A percentile compares a stretch with the other conserved stretches of the same genome.
Evolutionary conservation across 2,797 vertebrate species (phyloP).

Genomic region (Delichon dasypus): DNA sequence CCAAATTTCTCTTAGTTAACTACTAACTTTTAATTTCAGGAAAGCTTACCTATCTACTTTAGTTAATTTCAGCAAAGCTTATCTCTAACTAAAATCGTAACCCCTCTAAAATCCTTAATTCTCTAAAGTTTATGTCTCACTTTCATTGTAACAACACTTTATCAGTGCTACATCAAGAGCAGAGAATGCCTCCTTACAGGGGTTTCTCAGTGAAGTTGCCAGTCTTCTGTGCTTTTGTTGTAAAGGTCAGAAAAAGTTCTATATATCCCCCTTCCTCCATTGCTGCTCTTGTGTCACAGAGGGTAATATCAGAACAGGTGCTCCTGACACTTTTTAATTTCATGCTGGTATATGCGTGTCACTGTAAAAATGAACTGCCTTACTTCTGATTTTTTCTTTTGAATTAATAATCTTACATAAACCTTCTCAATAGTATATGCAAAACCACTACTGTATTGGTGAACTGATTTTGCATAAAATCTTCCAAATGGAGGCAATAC

Average conservation of each 20-base stretch:
- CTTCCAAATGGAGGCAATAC: not conserved
- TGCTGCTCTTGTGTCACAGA: not conserved
- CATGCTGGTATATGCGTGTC: not conserved
- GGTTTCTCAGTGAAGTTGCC: not conserved
- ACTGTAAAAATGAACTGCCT: not conserved
- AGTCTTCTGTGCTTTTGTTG: not conserved
- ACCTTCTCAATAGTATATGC: not conserved
- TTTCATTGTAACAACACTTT: not conserved
- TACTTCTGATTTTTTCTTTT: not conserved
- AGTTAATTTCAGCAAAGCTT: too few species aligned
- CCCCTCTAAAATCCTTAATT: too few species aligned
- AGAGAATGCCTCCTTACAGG: not conserved
- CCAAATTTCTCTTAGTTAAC: too few species aligned
- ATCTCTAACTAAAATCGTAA: too few species aligned
- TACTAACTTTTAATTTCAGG: too few species aligned
- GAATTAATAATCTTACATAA: not conserved
- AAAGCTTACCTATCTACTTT: too few species aligned
- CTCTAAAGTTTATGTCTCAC: too few species aligned
- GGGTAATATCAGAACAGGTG: not conserved
- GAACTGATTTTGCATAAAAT: not conserved
- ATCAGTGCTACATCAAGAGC: not conserved
- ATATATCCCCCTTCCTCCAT: accelerated
- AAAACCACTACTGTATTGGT: not conserved
- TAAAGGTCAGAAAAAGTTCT: not conserved
- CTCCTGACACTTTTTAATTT: not conserved